phyloP scores from a whole-genome alignment of 2,888 invertebrate species.

The Ophioninae sp. region DNA sequence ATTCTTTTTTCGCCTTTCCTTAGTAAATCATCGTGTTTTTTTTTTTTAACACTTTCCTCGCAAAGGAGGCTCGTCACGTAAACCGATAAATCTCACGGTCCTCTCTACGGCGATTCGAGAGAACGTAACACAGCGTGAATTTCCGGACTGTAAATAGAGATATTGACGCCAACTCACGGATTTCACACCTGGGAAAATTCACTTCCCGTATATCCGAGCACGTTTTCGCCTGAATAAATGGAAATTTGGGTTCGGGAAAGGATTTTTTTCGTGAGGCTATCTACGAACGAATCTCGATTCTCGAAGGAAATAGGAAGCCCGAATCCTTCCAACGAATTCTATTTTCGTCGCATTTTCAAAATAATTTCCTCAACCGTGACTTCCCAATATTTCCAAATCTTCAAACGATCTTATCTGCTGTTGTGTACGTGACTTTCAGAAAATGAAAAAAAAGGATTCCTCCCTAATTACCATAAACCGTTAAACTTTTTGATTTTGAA shows the following conservation, averaged over 20 bases:
- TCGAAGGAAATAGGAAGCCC: not conserved
- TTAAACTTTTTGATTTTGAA: not conserved
- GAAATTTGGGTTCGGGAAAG: conserved; percentile 1
- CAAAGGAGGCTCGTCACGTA: conserved; percentile 34
- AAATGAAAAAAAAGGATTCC: not conserved
- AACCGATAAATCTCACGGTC: conserved; percentile 35
- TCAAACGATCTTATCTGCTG: not conserved
- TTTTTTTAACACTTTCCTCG: conserved; percentile 5
- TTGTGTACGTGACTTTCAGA: not conserved
- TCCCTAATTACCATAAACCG: not conserved
- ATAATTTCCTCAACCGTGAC: not conserved
- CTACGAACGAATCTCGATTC: not conserved
- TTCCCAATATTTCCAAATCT: not conserved
- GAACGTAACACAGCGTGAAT: conserved; percentile 52
- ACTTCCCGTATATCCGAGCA: conserved; percentile 35
- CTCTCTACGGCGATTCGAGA: conserved; percentile 27
- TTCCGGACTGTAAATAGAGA: conserved; percentile 46
- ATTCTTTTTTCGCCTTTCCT: no score
- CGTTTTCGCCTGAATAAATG: conserved; percentile 25
- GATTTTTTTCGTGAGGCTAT: not conserved
- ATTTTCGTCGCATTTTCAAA: no score
- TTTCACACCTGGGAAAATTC: conserved; percentile 48
- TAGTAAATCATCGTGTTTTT: not conserved
- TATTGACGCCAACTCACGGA: conserved; percentile 42
- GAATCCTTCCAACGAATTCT: not conserved